phyloP scores from a whole-genome alignment of 2,113 vertebrate genomes.

The Oryzias celebensis region DNA sequence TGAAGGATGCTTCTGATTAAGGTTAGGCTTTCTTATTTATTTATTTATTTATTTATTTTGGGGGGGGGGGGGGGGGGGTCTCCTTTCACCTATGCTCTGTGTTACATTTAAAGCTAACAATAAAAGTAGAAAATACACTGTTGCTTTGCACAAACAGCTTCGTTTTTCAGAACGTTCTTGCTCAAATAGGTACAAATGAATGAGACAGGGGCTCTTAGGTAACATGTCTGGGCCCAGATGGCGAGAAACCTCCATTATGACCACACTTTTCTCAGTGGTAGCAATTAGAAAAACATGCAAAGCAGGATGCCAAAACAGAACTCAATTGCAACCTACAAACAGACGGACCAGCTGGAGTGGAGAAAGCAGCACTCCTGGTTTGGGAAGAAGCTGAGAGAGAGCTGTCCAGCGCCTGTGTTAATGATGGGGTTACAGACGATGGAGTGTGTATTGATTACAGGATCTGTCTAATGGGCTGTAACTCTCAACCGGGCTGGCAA shows the following conservation, averaged over 20 bases:
- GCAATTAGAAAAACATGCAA: conserved; percentile 75
- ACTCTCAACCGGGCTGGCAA: conserved; percentile 57
- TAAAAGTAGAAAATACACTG: conserved; percentile 17
- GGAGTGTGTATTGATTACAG: conserved; percentile 78
- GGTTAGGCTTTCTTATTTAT: conserved; percentile 21
- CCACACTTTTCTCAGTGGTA: conserved; percentile 57
- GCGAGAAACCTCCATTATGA: conserved; percentile 43
- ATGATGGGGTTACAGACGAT: conserved; percentile 60
- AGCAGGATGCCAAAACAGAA: conserved; percentile 43
- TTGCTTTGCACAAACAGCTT: conserved; percentile 1
- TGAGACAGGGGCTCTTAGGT: conserved; percentile 13
- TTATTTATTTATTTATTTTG: too few species aligned
- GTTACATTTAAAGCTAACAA: conserved; percentile 1
- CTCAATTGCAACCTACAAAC: conserved; percentile 62
- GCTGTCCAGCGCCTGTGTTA: conserved; percentile 58
- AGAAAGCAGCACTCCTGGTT: conserved; percentile 62
- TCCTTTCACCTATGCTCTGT: neutral
- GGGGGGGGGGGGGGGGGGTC: too few species aligned
- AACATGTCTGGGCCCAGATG: conserved; percentile 36
- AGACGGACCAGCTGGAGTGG: conserved; percentile 64
- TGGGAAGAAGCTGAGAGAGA: conserved; percentile 46
- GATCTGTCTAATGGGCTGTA: conserved; percentile 73
- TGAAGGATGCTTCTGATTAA: conserved; percentile 26
- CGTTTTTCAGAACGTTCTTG: neutral
- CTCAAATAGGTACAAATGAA: conserved; percentile 26